phyloP scores from a whole-genome alignment of 2,888 invertebrate species.

The Cryptocephalus moraei region DNA sequence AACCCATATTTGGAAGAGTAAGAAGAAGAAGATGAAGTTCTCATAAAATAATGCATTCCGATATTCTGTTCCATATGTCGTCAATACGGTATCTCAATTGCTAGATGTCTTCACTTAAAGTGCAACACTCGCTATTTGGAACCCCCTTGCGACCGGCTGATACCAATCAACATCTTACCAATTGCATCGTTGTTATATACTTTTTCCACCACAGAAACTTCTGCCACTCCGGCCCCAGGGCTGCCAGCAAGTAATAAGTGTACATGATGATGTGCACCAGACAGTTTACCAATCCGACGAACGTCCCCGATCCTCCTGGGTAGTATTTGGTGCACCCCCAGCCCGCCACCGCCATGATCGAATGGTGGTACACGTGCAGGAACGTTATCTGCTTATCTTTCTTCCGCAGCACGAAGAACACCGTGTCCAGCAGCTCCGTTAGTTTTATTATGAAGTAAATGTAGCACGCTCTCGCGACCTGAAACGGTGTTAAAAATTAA shows the following conservation, averaged over 20 bases:
- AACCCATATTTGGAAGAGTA: no score
- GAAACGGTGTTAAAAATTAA: constrained; percentile 2
- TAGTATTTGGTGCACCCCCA: constrained; percentile 89
- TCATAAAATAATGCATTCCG: no score
- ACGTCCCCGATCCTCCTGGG: constrained; percentile 56
- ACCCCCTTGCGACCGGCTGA: no score
- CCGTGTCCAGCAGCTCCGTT: constrained; percentile 80
- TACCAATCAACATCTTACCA: constrained; percentile 40
- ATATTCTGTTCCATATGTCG: no score
- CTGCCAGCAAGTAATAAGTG: constrained; percentile 65
- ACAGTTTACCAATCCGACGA: constrained; percentile 63
- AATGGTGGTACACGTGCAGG: constrained; percentile 88
- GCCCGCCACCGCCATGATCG: constrained; percentile 87
- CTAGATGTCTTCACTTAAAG: no score
- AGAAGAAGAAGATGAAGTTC: no score
- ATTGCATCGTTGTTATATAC: constrained; percentile 69
- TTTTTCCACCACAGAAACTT: constrained; percentile 80
- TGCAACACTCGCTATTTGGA: no score
- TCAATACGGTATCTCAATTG: no score
- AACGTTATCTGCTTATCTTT: constrained; percentile 83
- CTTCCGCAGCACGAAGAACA: constrained; percentile 88
- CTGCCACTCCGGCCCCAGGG: constrained; percentile 61
- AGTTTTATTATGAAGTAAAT: constrained; percentile 83
- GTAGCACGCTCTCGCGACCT: constrained; percentile 61
- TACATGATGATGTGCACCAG: constrained; percentile 78